Base-by-base conservation (phyloP, 2,113 vertebrate species). In the Xenopus borealis region DNA sequence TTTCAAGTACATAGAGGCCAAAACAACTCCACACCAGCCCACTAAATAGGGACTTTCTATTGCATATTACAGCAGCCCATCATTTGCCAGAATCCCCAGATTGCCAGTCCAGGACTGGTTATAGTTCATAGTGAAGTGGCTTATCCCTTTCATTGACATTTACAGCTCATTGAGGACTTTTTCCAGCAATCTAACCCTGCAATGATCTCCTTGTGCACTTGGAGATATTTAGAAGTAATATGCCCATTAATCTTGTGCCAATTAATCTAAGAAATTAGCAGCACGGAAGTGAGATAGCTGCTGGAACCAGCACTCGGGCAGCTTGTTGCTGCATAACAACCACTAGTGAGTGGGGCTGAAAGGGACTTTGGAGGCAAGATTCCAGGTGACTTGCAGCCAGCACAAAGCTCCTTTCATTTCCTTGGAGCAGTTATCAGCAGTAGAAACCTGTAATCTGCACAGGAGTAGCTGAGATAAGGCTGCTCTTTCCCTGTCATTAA, bases 401-500 rank as follows among this genome's bases (percentile, higher is more conserved):
- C 44, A 77, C 74, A 77, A 77, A 57, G 67, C 67, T 77, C 74
- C 52, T 70, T 77, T 69, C 62, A 70, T 77, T 70, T 18, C 23
- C 14, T 20, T 27, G 45, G 16, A 77, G 74, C 16, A 40, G 74
- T 77, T 77, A 77, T 77, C 74, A 70, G 74, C 59, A 64, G 66
- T 62, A 70, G 66, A 47, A 64, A 50, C 46, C 74, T 77, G 74
- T 77, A 77, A 77, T 77, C 74, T 70, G 74, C 70, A 62, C 66
- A 70, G 74, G 61, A 63, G 74, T 70, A 70, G 59, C 59, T 70
- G 61, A 70, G 74, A 77, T 77, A 77, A 70, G 74, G 13, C 74
- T 70, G 46, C 59, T 64, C 67, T 67, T 77, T 77, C 74, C 74
- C 74, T 77, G 66, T 70, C 59, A 70, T 77, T 77, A 77, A 77